phyloP scores from a whole-genome alignment of 2,888 invertebrate genomes.

The Rhagophthalmus giganteus region DNA sequence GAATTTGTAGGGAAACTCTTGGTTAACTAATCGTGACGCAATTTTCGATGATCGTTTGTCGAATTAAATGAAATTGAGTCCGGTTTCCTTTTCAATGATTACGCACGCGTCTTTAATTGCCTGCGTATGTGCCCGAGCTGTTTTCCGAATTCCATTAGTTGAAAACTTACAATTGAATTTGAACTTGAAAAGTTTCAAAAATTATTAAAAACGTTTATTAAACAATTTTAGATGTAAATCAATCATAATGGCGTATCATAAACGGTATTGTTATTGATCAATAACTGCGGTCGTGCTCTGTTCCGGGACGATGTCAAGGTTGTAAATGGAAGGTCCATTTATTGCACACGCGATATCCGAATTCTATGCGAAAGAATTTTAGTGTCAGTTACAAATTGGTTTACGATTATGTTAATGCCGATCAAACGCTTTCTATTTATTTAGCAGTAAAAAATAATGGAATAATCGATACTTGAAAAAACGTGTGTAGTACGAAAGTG shows the following conservation, averaged over 20 bases:
- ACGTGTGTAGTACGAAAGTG: neutral
- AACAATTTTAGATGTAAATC: conserved; percentile 23
- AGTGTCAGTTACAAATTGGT: conserved; percentile 14
- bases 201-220: conserved; percentile 10
- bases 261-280: conserved; percentile 30
- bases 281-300: conserved; percentile 25
- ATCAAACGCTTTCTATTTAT: conserved; percentile 11
- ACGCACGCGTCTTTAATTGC: too few relatives aligned
- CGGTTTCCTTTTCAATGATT: too few relatives aligned
- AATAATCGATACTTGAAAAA: too few relatives aligned
- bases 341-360: conserved; percentile 10
- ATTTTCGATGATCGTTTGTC: conserved; percentile 1
- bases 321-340: conserved; percentile 18
- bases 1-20: too few relatives aligned
- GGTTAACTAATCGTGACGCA: too few relatives aligned
- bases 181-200: neutral
- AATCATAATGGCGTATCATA: conserved; percentile 25
- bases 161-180: neutral
- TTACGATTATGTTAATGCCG: conserved; percentile 11
- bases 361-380: conserved; percentile 12
- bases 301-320: conserved; percentile 22
- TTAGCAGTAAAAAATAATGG: conserved; percentile 1
- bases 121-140: neutral
- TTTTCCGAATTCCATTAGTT: neutral
- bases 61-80: too few relatives aligned